phyloP scores from a whole-genome alignment of 2,113 vertebrate species.

The Okapia johnstoni region DNA sequence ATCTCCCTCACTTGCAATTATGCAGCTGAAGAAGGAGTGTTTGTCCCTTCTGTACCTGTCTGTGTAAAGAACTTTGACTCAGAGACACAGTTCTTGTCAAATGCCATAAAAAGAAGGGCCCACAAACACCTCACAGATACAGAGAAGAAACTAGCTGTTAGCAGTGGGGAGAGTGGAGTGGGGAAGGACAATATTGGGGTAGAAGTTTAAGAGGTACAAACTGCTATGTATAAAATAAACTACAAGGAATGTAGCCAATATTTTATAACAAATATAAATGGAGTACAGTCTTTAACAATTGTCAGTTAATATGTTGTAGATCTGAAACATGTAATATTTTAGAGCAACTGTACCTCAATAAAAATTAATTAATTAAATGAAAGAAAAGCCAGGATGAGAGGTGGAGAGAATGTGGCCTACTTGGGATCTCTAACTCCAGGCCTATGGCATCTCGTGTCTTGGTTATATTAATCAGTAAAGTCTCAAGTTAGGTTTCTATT shows the following conservation, averaged over 20 bases:
- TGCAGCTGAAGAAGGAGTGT: neutral
- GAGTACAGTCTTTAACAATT: neutral
- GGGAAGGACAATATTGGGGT: neutral
- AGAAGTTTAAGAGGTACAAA: neutral
- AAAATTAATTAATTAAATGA: neutral
- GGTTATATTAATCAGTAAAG: neutral
- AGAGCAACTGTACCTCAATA: neutral
- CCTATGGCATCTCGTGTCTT: neutral
- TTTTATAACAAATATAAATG: neutral
- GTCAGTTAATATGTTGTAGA: neutral
- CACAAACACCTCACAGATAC: neutral
- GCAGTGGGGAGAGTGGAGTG: neutral
- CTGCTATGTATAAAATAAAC: neutral
- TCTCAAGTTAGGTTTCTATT: neutral
- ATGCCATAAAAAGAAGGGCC: neutral
- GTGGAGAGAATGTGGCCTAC: neutral
- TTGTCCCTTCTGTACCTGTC: neutral
- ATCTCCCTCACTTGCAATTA: neutral
- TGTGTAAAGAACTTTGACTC: neutral
- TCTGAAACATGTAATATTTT: neutral
- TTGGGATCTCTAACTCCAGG: neutral
- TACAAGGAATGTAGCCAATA: neutral
- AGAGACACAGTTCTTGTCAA: neutral
- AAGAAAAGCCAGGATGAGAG: neutral
- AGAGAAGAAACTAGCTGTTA: neutral